Evolutionary conservation across 2,797 vertebrate genomes (phyloP).

Genomic region (Basileuterus tristriatus): DNA sequence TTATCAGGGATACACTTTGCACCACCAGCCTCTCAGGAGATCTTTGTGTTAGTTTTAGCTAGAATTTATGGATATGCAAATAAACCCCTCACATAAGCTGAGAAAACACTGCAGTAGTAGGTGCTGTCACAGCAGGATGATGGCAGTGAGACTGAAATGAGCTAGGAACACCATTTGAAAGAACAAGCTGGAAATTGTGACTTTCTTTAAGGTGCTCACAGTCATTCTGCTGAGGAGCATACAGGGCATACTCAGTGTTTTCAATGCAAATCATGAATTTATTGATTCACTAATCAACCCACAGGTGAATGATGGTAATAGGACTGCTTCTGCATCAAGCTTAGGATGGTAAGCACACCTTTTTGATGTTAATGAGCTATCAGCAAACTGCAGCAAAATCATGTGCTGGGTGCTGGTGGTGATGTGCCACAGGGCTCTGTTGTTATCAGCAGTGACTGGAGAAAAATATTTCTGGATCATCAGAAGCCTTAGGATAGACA

Average conservation of each 20-base stretch:
- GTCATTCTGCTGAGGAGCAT: background rate
- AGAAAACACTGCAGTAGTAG: background rate
- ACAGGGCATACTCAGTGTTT: background rate
- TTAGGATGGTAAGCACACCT: background rate
- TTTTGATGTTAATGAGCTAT: background rate
- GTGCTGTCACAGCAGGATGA: background rate
- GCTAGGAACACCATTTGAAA: background rate
- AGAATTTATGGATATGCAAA: background rate
- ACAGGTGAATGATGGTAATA: slow-evolving; percentile 1
- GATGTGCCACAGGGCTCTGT: background rate
- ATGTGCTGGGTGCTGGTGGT: background rate
- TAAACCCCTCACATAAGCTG: background rate
- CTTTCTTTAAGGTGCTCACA: background rate
- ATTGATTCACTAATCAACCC: slow-evolving; percentile 41
- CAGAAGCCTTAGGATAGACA: background rate
- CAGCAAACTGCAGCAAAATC: background rate
- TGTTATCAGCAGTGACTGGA: background rate
- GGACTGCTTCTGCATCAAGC: background rate
- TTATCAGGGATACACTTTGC: background rate
- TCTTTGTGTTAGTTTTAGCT: background rate
- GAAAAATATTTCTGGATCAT: background rate
- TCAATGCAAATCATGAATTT: slow-evolving; percentile 2
- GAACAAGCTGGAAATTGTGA: rapidly evolving
- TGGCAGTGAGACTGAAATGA: background rate
- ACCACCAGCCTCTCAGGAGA: background rate